Evolutionary conservation across 35 echinoderm and acorn worm species (phyloP).

Genomic region (Apostichopus parvimensis): DNA sequence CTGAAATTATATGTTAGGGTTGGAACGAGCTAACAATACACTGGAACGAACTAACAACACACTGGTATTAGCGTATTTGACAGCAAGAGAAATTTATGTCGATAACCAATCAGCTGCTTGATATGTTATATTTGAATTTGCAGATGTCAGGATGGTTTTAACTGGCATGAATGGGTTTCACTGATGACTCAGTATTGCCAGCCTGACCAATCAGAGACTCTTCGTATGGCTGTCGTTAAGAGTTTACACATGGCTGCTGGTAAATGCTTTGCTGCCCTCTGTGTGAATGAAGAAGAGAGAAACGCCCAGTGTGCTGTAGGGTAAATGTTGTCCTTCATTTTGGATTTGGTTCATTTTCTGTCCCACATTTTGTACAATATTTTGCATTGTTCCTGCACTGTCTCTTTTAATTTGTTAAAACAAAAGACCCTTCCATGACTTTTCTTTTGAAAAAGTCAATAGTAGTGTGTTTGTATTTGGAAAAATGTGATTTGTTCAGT

Average conservation of each 20-base stretch:
- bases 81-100: too few species aligned
- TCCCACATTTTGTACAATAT: background rate
- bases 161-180: slow-evolving; percentile 3
- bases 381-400: background rate
- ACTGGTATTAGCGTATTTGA: too few species aligned
- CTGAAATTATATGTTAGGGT: too few species aligned
- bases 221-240: background rate
- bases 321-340: background rate
- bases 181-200: slow-evolving; percentile 20
- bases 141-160: slow-evolving; percentile 4
- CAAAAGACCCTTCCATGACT: too few species aligned
- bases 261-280: background rate
- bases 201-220: slow-evolving; percentile 27
- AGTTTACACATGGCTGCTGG: background rate
- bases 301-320: slow-evolving; percentile 17
- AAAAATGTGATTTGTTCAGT: too few species aligned
- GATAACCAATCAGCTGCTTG: too few species aligned
- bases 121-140: background rate
- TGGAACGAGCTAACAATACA: too few species aligned
- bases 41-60: too few species aligned
- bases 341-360: background rate
- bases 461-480: too few species aligned
- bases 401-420: background rate
- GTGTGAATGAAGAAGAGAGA: background rate
- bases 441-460: too few species aligned